A percentile compares a stretch with the other conserved stretches of the same genome.
Evolutionary conservation across 2,113 vertebrate species (phyloP).

Genomic region (Machaerirhynchus nigripectus): DNA sequence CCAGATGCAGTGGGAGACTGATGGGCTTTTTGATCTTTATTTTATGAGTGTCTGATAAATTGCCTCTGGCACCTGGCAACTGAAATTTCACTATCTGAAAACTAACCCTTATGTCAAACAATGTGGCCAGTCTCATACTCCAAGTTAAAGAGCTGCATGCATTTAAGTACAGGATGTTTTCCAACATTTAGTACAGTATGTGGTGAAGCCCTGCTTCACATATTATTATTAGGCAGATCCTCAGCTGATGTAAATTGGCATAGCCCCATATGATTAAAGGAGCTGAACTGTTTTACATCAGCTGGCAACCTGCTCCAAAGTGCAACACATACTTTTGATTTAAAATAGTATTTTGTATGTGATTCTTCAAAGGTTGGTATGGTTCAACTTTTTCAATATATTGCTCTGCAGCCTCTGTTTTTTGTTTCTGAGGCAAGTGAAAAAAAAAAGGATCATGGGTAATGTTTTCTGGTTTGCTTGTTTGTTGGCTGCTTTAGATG

Average conservation of each 20-base stretch:
- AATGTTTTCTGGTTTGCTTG: not conserved
- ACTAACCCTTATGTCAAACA: constrained; percentile 80
- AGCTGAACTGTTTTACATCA: constrained; percentile 57
- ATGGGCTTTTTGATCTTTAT: constrained; percentile 82
- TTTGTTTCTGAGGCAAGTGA: constrained; percentile 31
- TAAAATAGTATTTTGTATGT: constrained; percentile 47
- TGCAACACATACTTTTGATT: constrained; percentile 61
- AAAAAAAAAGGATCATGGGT: not conserved
- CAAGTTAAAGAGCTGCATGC: constrained; percentile 36
- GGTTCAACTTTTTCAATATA: constrained; percentile 47
- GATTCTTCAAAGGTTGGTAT: constrained; percentile 52
- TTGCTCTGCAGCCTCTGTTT: constrained; percentile 14
- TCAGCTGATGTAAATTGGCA: constrained; percentile 61
- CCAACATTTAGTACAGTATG: constrained; percentile 55
- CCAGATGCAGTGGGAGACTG: constrained; percentile 76
- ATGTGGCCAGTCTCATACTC: constrained; percentile 66
- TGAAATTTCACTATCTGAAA: constrained; percentile 82
- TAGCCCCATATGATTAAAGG: constrained; percentile 45
- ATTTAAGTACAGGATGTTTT: constrained; percentile 63
- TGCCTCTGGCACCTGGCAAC: constrained; percentile 82
- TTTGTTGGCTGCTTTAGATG: constrained; percentile 8
- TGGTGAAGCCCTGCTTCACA: constrained; percentile 1
- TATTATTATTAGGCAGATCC: constrained; percentile 56
- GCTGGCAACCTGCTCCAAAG: constrained; percentile 40
- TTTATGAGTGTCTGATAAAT: constrained; percentile 83